Percentiles rank a stretch among this genome's conserved stretches.
phyloP scores from a whole-genome alignment of 2,113 vertebrate genomes.

The Lepus timidus region DNA sequence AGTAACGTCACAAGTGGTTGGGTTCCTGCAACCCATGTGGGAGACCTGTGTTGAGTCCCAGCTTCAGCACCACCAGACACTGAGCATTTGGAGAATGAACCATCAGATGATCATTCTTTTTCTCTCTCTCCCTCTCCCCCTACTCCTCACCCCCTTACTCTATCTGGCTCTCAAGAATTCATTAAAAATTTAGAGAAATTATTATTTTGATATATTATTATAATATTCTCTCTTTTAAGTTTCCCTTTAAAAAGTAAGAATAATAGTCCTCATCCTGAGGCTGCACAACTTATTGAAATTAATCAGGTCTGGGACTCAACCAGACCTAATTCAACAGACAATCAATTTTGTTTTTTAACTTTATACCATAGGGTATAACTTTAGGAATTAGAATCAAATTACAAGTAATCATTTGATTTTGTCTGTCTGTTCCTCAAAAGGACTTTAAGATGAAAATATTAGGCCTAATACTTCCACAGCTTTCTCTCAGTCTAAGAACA shows the following conservation, averaged over 20 bases:
- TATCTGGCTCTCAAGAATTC: no score
- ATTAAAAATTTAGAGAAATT: background rate
- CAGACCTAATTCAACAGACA: background rate
- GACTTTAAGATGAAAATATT: slow-evolving; percentile 32
- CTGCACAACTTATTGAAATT: slow-evolving; percentile 40
- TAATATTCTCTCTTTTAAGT: background rate
- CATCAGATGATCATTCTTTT: no score
- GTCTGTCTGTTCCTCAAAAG: background rate
- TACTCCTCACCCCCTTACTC: no score
- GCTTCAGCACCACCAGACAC: no score
- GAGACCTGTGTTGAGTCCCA: no score
- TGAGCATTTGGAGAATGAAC: no score
- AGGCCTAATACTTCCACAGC: background rate
- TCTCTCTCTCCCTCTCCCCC: no score
- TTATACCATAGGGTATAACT: background rate
- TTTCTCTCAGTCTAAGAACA: slow-evolving; percentile 18
- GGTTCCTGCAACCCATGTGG: no score
- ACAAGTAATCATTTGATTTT: slow-evolving; percentile 29
- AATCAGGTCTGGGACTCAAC: background rate
- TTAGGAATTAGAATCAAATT: background rate
- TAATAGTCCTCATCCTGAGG: slow-evolving; percentile 13
- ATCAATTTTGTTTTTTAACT: background rate
- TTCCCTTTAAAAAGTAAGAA: background rate
- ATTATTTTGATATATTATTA: background rate
- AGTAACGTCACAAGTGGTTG: no score